Percentiles rank a stretch among this genome's conserved stretches.
Conservation (phyloP, 2,888 invertebrate genomes). For the Lochmaea capreae region DNA sequence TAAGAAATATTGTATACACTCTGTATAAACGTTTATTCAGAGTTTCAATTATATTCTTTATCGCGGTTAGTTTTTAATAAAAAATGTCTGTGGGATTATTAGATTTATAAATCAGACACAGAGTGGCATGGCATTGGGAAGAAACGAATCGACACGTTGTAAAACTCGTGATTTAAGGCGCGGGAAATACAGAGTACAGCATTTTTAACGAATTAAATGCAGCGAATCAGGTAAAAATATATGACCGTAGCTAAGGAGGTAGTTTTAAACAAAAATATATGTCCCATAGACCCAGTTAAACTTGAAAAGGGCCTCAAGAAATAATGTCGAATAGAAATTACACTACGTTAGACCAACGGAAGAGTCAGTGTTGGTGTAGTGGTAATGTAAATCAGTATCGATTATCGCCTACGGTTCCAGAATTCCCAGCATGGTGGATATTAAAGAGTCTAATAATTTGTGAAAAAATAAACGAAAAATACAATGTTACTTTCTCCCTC, state of each 20-base stretch:
- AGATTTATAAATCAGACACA: neutral
- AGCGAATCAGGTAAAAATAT: neutral
- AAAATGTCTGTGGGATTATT: neutral
- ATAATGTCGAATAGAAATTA: too few species aligned
- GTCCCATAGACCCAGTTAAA: neutral
- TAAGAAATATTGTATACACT: too few species aligned
- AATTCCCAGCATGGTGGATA: too few species aligned
- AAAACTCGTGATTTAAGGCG: constrained; percentile 7
- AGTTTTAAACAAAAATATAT: neutral
- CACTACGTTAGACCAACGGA: too few species aligned
- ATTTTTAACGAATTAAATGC: neutral
- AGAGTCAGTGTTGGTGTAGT: too few species aligned
- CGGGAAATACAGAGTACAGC: neutral
- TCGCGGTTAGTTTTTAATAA: neutral
- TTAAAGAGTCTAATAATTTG: too few species aligned
- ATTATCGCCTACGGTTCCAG: too few species aligned
- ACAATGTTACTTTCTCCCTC: too few species aligned
- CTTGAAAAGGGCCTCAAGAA: too few species aligned
- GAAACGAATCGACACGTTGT: neutral
- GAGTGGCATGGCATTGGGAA: neutral
- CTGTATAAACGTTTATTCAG: too few species aligned
- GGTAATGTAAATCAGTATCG: too few species aligned
- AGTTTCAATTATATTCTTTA: neutral
- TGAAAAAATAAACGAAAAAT: too few species aligned
- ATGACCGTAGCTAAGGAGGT: neutral